phyloP scores from a whole-genome alignment of 2,888 invertebrate genomes.

The Calephelis perditalis region DNA sequence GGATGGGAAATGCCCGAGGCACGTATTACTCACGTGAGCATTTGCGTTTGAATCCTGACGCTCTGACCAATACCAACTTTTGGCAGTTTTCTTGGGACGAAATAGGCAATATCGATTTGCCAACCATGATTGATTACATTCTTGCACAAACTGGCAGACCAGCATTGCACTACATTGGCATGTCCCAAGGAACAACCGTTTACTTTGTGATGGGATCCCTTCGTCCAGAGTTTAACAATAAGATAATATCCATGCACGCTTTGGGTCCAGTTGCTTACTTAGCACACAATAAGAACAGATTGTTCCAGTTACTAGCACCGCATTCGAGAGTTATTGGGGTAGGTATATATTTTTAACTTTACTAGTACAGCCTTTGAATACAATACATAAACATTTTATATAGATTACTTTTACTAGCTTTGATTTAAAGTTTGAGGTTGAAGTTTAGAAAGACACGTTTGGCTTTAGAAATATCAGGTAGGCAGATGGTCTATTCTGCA shows the following conservation, averaged over 20 bases:
- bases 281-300: constrained; percentile 70
- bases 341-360: constrained; percentile 39
- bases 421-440: too few species aligned
- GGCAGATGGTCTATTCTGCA: too few species aligned
- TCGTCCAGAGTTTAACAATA: constrained; percentile 81
- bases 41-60: constrained; percentile 52
- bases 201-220: constrained; percentile 83
- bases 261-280: constrained; percentile 84
- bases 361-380: too few species aligned
- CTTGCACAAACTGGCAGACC: constrained; percentile 73
- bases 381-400: too few species aligned
- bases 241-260: constrained; percentile 81
- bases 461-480: too few species aligned
- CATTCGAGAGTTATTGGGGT: constrained; percentile 62
- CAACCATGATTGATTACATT: constrained; percentile 88
- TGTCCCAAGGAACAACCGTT: constrained; percentile 83
- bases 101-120: constrained; percentile 87
- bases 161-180: constrained; percentile 86
- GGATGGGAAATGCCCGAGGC: constrained; percentile 90
- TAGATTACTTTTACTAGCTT: too few species aligned
- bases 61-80: constrained; percentile 57
- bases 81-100: constrained; percentile 91
- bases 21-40: constrained; percentile 82
- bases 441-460: too few species aligned
- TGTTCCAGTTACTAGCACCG: constrained; percentile 33